Conservation (phyloP, 23 tunicate species). For the Trididemnum nubilum region DNA sequence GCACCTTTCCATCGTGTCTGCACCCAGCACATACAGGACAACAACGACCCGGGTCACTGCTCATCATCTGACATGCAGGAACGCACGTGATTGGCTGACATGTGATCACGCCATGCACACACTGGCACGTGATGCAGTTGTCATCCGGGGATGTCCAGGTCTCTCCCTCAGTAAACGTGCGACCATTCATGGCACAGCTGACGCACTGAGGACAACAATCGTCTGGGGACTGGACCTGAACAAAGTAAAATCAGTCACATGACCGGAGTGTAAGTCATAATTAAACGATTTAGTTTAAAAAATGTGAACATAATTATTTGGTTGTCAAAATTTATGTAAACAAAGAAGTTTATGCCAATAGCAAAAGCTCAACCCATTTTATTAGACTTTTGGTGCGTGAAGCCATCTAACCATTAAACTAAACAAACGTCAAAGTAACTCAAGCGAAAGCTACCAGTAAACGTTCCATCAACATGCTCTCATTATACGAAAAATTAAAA, state of each 20-base stretch:
- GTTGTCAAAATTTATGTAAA: too few species aligned
- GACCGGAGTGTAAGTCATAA: background rate
- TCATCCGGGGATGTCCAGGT: constrained; percentile 49
- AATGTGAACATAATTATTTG: too few species aligned
- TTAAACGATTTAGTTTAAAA: too few species aligned
- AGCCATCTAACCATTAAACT: too few species aligned
- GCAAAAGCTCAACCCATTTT: too few species aligned
- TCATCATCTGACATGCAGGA: constrained; percentile 48
- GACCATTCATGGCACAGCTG: constrained; percentile 46
- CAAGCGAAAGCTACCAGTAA: too few species aligned
- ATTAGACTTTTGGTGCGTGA: too few species aligned
- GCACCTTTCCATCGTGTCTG: background rate
- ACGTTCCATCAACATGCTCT: too few species aligned
- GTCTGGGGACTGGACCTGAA: constrained; percentile 40
- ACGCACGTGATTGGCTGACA: constrained; percentile 54
- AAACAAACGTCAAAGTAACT: too few species aligned
- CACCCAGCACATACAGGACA: constrained; percentile 87
- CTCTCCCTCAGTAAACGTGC: constrained; percentile 50
- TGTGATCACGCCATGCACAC: constrained; percentile 82
- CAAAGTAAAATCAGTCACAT: too few species aligned
- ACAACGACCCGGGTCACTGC: constrained; percentile 49
- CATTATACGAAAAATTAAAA: too few species aligned
- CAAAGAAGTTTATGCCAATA: too few species aligned
- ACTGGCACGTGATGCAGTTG: constrained; percentile 59
- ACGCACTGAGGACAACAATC: constrained; percentile 76